Evolutionary conservation across 2,113 vertebrate genomes (phyloP).

Genomic region (Eira barbara): DNA sequence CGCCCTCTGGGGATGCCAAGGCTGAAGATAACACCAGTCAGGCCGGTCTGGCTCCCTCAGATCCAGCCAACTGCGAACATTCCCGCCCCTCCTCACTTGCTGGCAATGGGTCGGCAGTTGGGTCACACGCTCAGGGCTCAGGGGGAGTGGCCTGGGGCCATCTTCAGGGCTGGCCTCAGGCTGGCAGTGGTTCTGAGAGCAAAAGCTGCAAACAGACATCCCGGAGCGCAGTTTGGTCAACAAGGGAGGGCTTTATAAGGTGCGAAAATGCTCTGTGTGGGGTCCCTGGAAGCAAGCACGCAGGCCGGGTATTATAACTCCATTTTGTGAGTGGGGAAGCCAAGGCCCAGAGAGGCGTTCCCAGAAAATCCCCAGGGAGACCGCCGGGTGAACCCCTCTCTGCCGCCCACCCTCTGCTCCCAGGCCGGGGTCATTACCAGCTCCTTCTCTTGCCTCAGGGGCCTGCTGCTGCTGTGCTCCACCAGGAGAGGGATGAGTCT

Average conservation of each 20-base stretch:
- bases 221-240: neutral
- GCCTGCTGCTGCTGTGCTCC: neutral
- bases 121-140: fast-evolving
- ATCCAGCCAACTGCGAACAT: fast-evolving
- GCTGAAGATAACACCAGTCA: neutral
- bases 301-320: no score
- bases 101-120: neutral
- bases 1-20: neutral
- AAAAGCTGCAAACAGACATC: neutral
- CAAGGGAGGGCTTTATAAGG: neutral
- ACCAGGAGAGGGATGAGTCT: no score
- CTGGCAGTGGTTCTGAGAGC: neutral
- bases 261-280: neutral
- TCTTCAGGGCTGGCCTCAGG: neutral
- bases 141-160: neutral
- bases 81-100: neutral
- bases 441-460: neutral
- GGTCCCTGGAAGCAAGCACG: neutral
- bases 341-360: neutral
- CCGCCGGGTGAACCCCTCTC: fast-evolving
- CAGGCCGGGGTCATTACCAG: neutral
- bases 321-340: neutral
- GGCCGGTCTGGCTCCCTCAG: no score
- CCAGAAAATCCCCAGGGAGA: neutral
- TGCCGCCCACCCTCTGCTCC: neutral